Evolutionary conservation across 1,140 invertebrate genomes (phyloP).

Genomic region (Macrocentrus cingulum): DNA sequence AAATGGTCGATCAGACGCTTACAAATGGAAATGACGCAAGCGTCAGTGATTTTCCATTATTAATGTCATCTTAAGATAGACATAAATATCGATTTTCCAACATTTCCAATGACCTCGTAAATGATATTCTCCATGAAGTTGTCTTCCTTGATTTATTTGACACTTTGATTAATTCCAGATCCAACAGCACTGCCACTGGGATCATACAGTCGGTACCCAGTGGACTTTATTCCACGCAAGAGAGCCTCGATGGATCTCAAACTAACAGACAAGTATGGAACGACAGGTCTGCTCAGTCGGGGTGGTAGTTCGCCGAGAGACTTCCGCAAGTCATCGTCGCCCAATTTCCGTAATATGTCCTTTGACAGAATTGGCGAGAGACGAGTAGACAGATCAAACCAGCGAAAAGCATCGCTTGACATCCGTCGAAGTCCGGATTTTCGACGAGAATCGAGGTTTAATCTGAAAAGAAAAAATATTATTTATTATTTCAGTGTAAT

Average conservation of each 20-base stretch:
- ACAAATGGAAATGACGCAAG: too few species aligned
- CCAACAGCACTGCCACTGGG: constrained; percentile 29
- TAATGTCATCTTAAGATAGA: too few species aligned
- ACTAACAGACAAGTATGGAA: constrained; percentile 47
- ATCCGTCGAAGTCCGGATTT: constrained; percentile 54
- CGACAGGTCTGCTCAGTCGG: constrained; percentile 30
- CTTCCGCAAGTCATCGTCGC: constrained; percentile 47
- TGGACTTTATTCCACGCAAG: constrained; percentile 52
- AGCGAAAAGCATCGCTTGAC: constrained; percentile 53
- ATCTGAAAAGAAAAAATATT: not conserved
- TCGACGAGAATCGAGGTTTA: constrained; percentile 51
- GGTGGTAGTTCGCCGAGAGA: constrained; percentile 47
- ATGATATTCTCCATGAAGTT: too few species aligned
- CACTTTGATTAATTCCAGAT: constrained; percentile 17
- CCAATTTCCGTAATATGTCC: constrained; percentile 56
- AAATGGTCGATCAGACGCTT: too few species aligned
- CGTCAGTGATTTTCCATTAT: too few species aligned
- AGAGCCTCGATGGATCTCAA: constrained; percentile 52
- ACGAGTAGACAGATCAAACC: constrained; percentile 44
- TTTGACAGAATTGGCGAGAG: constrained; percentile 52
- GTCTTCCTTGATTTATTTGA: not conserved
- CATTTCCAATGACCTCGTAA: too few species aligned
- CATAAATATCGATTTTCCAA: too few species aligned
- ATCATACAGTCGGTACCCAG: constrained; percentile 48
- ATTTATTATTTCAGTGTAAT: not conserved